Base-by-base conservation (phyloP, 2,888 invertebrate genomes). In the Dione vanillae region DNA sequence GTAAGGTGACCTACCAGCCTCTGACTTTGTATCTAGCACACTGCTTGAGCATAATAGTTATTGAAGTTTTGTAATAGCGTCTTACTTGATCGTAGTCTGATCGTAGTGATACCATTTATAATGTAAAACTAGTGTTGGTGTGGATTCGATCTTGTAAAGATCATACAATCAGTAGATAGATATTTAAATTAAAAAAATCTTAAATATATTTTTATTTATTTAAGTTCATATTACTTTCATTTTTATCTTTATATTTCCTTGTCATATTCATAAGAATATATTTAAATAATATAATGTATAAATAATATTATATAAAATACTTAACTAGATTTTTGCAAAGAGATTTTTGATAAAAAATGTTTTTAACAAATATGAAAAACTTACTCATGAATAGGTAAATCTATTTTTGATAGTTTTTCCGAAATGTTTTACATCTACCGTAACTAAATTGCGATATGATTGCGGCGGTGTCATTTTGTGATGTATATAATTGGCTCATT, bases 331-430 rank as follows among this genome's bases (percentile, higher is more conserved):
- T 27, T 27, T 27, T 5, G 27, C 5, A 7, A 54, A 54, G 12
- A n/a, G 5, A 37, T 16, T 37, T 37, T 10, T 27, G 10, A 1
- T n/a, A 27, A 61, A 45, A 14, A n/a, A n/a, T n/a, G n/a, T n/a
- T n/a, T n/a, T n/a, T n/a, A n/a, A n/a, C n/a, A n/a, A n/a, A n/a
- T n/a, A n/a, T n/a, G n/a, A 43, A 45, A 5, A 27, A 27, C 27
- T 43, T 61, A 61, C 43, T 61, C 59, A 85, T 83, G 79, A 82
- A 81, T n/a, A 54, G 54, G 54, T 80, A 90, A 92, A 92, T 92
- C 84, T 89, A 82, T 88, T 92, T 92, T 88, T 91, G 92, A 92
- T 92, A 83, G 88, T 80, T 87, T 88, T 85, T 81, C 79, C 78
- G 78, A 80, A 85, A 85, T 82, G 77, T 19, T 61, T 82, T 45